Evolutionary conservation across 1,140 invertebrate species (phyloP).

Genomic region (Notospermus geniculatus): DNA sequence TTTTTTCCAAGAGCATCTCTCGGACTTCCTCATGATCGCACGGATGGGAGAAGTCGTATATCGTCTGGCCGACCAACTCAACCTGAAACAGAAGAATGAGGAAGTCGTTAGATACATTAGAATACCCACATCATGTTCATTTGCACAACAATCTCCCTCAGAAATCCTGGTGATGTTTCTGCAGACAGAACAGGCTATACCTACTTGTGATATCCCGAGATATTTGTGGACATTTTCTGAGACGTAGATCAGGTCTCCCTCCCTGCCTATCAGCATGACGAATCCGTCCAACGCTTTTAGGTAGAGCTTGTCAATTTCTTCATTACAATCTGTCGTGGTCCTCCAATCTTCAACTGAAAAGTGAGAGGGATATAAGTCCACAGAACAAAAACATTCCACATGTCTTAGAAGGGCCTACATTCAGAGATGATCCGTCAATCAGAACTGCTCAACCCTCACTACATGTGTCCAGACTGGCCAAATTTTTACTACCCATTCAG

Average conservation of each 20-base stretch:
- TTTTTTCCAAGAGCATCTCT: constrained; percentile 65
- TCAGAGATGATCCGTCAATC: too few species aligned
- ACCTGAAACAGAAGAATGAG: constrained; percentile 32
- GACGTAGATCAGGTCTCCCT: constrained; percentile 54
- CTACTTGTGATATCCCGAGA: constrained; percentile 56
- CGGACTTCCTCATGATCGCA: constrained; percentile 91
- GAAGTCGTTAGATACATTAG: neutral
- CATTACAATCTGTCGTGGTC: neutral
- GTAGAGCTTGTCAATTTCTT: constrained; percentile 30
- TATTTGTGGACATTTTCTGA: constrained; percentile 54
- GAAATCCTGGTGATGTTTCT: too few species aligned
- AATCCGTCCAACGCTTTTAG: constrained; percentile 47
- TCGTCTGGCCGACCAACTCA: constrained; percentile 46
- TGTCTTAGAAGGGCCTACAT: too few species aligned
- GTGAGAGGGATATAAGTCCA: neutral
- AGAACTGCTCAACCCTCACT: too few species aligned
- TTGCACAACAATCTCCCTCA: too few species aligned
- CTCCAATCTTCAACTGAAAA: neutral
- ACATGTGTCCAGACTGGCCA: too few species aligned
- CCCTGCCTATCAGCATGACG: constrained; percentile 39
- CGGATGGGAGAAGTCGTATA: constrained; percentile 60
- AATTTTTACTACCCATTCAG: too few species aligned
- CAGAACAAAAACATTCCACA: neutral
- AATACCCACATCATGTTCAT: too few species aligned
- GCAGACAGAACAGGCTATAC: neutral